Conservation (phyloP, 2,888 invertebrate species). For the Caenorhabditis afra region DNA sequence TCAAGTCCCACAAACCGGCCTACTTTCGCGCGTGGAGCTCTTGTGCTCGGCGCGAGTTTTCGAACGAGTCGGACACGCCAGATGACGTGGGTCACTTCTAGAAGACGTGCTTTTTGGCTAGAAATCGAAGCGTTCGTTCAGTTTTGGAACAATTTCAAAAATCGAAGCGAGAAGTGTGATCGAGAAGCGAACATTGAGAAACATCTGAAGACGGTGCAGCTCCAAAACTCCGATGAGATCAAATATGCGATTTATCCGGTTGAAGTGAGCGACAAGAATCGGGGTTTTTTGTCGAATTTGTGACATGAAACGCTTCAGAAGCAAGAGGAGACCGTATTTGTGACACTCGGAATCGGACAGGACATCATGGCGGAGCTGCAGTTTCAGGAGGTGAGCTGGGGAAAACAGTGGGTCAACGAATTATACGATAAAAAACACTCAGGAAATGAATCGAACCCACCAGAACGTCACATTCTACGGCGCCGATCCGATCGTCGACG, state of each 20-base stretch:
- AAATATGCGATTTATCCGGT: conserved; percentile 1
- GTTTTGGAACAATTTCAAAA: conserved; percentile 1
- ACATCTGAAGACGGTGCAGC: not conserved
- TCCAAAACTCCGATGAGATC: not conserved
- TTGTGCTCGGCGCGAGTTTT: not conserved
- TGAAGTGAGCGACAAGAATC: not conserved
- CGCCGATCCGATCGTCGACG: conserved; percentile 20
- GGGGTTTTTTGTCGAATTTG: too few relatives aligned
- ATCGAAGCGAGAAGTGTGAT: not conserved
- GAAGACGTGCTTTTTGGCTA: too few relatives aligned
- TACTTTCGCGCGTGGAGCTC: conserved; percentile 7
- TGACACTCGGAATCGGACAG: conserved; percentile 15
- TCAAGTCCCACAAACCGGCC: not conserved
- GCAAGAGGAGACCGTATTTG: not conserved
- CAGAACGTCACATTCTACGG: conserved; percentile 23
- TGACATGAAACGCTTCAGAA: not conserved
- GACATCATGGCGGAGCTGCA: conserved; percentile 4
- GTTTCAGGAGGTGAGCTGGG: not conserved
- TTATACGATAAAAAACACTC: too few relatives aligned
- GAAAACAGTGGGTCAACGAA: not conserved
- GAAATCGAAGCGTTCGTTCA: not conserved
- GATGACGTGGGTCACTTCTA: too few relatives aligned
- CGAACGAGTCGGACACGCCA: not conserved
- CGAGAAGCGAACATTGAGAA: not conserved
- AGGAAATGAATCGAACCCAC: not conserved